Evolutionary conservation across 2,113 vertebrate genomes (phyloP).

Genomic region (Henicopernis longicauda): DNA sequence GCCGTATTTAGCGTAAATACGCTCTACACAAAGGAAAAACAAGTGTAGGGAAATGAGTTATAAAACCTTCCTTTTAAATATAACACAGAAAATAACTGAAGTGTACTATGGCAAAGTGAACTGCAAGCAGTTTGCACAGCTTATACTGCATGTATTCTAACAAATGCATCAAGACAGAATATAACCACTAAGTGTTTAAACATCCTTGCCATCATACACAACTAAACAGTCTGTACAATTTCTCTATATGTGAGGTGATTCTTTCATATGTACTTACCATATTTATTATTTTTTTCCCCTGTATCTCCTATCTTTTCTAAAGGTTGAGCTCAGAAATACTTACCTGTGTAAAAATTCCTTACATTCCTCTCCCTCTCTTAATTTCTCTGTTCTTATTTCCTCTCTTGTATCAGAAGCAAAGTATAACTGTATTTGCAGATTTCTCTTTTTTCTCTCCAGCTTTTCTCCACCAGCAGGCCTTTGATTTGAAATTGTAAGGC

Average conservation of each 20-base stretch:
- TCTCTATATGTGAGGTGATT: not conserved
- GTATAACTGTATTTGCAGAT: conserved; percentile 30
- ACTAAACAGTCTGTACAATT: not conserved
- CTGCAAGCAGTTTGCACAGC: not conserved
- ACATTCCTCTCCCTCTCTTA: not conserved
- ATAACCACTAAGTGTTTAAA: not conserved
- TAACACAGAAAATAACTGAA: not conserved
- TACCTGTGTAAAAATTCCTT: not conserved
- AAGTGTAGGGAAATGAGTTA: not conserved
- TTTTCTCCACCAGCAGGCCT: conserved; percentile 19
- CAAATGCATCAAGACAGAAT: not conserved
- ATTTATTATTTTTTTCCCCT: not conserved
- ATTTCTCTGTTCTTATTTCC: not conserved
- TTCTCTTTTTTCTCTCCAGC: conserved; percentile 11
- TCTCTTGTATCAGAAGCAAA: not conserved
- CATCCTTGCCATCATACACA: not conserved
- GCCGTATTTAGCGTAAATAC: not conserved
- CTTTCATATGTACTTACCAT: not conserved
- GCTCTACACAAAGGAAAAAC: not conserved
- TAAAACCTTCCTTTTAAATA: not conserved
- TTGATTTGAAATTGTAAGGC: conserved; percentile 54
- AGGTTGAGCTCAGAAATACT: not conserved
- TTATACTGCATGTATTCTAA: not conserved
- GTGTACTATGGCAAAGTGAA: not conserved
- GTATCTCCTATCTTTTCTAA: not conserved